Evolutionary conservation across 2,888 invertebrate genomes (phyloP).

Genomic region (Athripsodes cinereus): DNA sequence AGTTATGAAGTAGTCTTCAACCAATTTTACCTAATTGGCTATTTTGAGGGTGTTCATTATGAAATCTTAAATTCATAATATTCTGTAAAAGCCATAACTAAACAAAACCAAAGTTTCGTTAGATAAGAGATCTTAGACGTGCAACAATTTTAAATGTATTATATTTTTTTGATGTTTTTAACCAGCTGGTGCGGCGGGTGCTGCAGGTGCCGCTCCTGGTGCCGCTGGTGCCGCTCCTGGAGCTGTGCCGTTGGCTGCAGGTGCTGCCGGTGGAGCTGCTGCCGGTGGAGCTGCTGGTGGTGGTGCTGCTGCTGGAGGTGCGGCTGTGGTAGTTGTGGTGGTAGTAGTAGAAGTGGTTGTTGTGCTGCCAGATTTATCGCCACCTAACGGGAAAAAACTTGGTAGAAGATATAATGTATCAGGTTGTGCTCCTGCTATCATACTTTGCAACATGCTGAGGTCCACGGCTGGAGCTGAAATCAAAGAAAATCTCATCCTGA

Average conservation of each 20-base stretch:
- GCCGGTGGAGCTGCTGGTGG: background rate
- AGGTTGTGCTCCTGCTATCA: background rate
- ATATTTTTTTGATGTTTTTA: too few relatives aligned
- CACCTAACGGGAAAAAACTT: background rate
- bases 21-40: too few relatives aligned
- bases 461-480: background rate
- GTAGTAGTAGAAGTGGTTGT: constrained; percentile 1
- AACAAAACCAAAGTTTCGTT: too few relatives aligned
- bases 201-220: constrained; percentile 8
- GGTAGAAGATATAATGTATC: background rate
- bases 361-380: background rate
- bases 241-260: background rate
- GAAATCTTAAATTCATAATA: too few relatives aligned
- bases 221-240: constrained; percentile 10
- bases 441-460: background rate
- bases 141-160: too few relatives aligned
- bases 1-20: too few relatives aligned
- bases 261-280: background rate
- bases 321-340: background rate
- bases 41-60: too few relatives aligned
- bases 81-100: too few relatives aligned
- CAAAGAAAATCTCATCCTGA: background rate
- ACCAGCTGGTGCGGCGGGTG: background rate
- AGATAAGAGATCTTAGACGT: too few relatives aligned
- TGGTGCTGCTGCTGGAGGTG: background rate